Evolutionary conservation across 2,797 vertebrate genomes (phyloP).

Genomic region (Liasis olivaceus): DNA sequence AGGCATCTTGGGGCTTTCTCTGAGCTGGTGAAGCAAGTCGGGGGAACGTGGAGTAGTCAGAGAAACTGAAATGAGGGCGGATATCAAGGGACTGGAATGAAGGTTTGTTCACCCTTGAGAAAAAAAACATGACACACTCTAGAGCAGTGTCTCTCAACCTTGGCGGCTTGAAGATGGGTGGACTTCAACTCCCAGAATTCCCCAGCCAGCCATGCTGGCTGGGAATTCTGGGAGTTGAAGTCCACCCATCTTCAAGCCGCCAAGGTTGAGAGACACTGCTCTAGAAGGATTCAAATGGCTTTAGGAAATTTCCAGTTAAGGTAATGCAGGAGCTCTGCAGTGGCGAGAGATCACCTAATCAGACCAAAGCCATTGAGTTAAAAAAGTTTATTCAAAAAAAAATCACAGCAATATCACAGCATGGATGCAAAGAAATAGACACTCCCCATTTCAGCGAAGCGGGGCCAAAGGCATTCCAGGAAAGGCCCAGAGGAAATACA

Average conservation of each 20-base stretch:
- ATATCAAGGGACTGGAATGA: no score
- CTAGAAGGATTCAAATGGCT: no score
- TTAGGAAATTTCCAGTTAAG: not conserved
- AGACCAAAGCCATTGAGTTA: not conserved
- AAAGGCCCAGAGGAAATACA: not conserved
- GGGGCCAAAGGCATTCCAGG: not conserved
- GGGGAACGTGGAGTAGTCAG: no score
- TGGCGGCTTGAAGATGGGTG: no score
- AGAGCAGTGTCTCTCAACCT: no score
- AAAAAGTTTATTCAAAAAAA: constrained; percentile 3
- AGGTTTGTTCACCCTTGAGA: no score
- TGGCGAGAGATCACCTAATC: not conserved
- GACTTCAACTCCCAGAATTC: no score
- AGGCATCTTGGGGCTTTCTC: no score
- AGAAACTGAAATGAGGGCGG: no score
- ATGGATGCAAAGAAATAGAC: not conserved
- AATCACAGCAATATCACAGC: no score
- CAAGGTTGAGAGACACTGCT: not conserved
- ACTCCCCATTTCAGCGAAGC: not conserved
- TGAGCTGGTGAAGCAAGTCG: no score
- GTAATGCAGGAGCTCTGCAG: not conserved
- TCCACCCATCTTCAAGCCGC: not conserved
- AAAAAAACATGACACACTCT: no score
- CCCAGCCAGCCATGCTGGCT: not conserved
- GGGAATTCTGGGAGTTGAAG: not conserved